Percentiles rank a stretch among this genome's conserved stretches.
phyloP scores from a whole-genome alignment of 2,797 vertebrate species.

The Falco rusticolus region DNA sequence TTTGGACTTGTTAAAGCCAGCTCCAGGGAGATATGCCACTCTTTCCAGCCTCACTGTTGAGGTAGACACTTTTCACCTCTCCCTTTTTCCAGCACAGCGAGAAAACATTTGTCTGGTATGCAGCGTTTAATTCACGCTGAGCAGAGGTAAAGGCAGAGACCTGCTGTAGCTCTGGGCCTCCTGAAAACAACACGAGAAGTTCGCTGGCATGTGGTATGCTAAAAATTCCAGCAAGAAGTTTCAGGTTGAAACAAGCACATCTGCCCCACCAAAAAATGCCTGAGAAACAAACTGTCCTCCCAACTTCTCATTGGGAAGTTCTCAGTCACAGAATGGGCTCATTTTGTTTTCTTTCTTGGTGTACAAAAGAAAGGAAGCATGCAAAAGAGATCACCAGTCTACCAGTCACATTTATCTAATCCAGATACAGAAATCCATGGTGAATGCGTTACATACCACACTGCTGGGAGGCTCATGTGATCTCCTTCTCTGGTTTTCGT shows the following conservation, averaged over 20 bases:
- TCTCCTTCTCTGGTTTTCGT: not conserved
- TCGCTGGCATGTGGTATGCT: not conserved
- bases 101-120: not conserved
- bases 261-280: not conserved
- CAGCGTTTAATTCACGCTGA: not conserved
- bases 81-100: not conserved
- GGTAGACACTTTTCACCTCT: not conserved
- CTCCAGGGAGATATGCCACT: not conserved
- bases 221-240: not conserved
- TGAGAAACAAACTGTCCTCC: not conserved
- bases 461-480: rapidly evolving
- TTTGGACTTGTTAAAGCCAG: not conserved
- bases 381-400: not conserved
- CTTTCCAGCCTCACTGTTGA: not conserved
- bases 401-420: not conserved
- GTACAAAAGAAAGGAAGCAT: not conserved
- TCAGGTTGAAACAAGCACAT: not conserved
- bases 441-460: not conserved
- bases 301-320: not conserved
- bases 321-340: not conserved
- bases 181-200: not conserved
- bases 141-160: not conserved
- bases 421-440: not conserved
- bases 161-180: not conserved
- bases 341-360: not conserved